phyloP scores from a whole-genome alignment of 2,113 vertebrate genomes.

The Pedetes capensis region DNA sequence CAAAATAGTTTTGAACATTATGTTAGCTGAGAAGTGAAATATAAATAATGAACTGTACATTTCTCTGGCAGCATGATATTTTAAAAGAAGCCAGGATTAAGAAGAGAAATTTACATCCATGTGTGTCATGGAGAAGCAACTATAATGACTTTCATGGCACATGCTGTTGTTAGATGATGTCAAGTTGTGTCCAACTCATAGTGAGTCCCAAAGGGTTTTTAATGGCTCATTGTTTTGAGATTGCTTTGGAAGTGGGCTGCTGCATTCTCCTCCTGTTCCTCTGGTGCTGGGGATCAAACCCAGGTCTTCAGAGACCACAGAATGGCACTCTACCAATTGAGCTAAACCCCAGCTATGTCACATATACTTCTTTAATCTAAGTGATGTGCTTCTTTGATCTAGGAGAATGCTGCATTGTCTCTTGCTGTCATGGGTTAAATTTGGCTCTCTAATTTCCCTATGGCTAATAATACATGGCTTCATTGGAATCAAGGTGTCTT shows the following conservation, averaged over 20 bases:
- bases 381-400: background rate
- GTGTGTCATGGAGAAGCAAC: background rate
- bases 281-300: too few species aligned
- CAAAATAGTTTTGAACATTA: conserved; percentile 20
- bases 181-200: too few species aligned
- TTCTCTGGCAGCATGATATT: background rate
- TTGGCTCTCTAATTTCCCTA: background rate
- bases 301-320: too few species aligned
- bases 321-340: too few species aligned
- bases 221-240: too few species aligned
- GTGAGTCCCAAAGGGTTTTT: too few species aligned
- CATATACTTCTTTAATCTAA: too few species aligned
- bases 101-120: background rate
- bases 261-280: too few species aligned
- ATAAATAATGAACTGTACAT: background rate
- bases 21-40: conserved; percentile 5
- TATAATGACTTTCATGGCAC: background rate
- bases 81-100: background rate
- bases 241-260: too few species aligned
- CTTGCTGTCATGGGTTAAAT: background rate
- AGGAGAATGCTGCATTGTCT: background rate
- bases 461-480: background rate
- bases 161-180: too few species aligned
- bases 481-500: background rate
- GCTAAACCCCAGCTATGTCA: too few species aligned